A percentile compares a stretch with the other conserved stretches of the same genome.
These are phyloP conservation scores for Calephelis nemesis DNA, from an alignment of 1,140 invertebrate genomes.

Conservation along the genomic window DNA sequence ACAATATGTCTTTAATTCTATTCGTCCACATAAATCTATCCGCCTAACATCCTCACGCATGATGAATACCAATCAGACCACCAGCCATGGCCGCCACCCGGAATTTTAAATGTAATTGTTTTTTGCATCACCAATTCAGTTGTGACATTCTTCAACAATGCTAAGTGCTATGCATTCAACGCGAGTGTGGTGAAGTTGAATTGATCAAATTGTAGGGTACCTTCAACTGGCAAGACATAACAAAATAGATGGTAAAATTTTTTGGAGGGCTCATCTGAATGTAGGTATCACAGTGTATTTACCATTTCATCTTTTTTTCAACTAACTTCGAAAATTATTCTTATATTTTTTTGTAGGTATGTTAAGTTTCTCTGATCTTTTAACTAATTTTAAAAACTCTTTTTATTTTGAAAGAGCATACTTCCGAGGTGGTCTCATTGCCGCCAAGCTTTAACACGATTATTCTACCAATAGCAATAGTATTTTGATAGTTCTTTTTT, in stretches of 20 bases:
- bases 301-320: too few relatives aligned
- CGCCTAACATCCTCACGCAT: slow-evolving; percentile 37
- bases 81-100: slow-evolving; percentile 39
- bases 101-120: slow-evolving; percentile 46
- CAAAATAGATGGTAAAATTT: background rate
- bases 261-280: too few relatives aligned
- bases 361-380: too few relatives aligned
- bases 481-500: too few relatives aligned
- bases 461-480: too few relatives aligned
- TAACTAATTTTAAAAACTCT: too few relatives aligned
- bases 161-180: slow-evolving; percentile 13
- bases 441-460: too few relatives aligned
- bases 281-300: too few relatives aligned
- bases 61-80: slow-evolving; percentile 57
- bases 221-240: background rate
- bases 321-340: too few relatives aligned
- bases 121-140: slow-evolving; percentile 33
- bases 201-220: background rate
- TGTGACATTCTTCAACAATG: slow-evolving; percentile 22
- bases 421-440: too few relatives aligned
- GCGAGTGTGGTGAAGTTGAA: background rate
- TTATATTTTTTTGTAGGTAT: too few relatives aligned
- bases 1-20: slow-evolving; percentile 44
- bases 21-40: slow-evolving; percentile 38
- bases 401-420: too few relatives aligned